Conservation (phyloP, 1,140 invertebrate species). For the Drosophila arawakana region DNA sequence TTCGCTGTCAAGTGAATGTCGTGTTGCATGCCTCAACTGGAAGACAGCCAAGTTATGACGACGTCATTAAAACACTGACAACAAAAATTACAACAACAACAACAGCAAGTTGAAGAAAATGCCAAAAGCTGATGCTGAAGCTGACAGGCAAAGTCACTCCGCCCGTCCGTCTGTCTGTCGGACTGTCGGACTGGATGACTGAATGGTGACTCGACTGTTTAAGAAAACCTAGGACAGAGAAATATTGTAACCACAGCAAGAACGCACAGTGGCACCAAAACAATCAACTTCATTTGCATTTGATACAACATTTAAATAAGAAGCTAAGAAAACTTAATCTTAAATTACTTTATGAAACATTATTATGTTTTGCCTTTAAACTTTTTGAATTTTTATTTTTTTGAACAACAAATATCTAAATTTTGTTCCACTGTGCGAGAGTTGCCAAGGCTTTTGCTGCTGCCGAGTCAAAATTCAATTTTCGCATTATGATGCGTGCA, state of each 20-base stretch:
- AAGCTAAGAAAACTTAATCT: too few relatives aligned
- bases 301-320: too few relatives aligned
- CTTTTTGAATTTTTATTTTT: too few relatives aligned
- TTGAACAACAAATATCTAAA: too few relatives aligned
- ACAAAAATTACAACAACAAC: slow-evolving; percentile 1
- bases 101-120: background rate
- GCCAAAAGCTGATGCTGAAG: slow-evolving; percentile 9
- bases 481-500: slow-evolving; percentile 62
- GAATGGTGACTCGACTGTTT: background rate
- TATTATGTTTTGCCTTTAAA: too few relatives aligned
- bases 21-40: background rate
- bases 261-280: too few relatives aligned
- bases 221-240: too few relatives aligned
- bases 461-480: slow-evolving; percentile 77
- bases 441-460: background rate
- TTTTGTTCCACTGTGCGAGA: background rate
- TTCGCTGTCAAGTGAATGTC: slow-evolving; percentile 6
- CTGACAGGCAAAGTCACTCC: slow-evolving; percentile 39
- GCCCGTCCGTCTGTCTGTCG: slow-evolving; percentile 7
- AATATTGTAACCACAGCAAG: too few relatives aligned
- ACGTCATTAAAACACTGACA: slow-evolving; percentile 19
- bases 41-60: slow-evolving; percentile 7
- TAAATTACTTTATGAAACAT: too few relatives aligned
- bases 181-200: background rate
- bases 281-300: too few relatives aligned